Conservation (phyloP, 92 coral and sea anemone genomes). For the Epizoanthus illoricatus region DNA sequence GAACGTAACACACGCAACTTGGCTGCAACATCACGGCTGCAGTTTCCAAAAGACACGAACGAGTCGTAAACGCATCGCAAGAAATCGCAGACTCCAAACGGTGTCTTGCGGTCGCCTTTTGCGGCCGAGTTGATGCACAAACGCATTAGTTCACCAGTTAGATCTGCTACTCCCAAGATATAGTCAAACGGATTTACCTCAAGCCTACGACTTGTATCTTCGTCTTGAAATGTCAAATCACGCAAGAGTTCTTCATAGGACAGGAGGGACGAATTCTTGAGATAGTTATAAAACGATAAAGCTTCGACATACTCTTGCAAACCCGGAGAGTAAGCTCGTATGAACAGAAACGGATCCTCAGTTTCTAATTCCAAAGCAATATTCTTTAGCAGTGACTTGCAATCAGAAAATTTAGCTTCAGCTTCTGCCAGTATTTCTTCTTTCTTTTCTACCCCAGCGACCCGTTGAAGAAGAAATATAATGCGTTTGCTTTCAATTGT, state of each 20-base stretch:
- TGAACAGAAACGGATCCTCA: constrained; percentile 82
- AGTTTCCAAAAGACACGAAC: constrained; percentile 70
- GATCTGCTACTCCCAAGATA: constrained; percentile 92
- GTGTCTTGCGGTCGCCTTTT: constrained; percentile 75
- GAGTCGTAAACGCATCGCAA: constrained; percentile 73
- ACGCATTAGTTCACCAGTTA: constrained; percentile 97
- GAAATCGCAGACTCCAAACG: constrained; percentile 76
- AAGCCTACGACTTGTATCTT: constrained; percentile 38
- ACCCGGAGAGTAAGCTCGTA: constrained; percentile 89
- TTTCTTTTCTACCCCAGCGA: constrained; percentile 64
- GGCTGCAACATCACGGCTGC: constrained; percentile 65
- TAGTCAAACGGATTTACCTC: constrained; percentile 78
- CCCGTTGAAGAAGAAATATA: constrained; percentile 80
- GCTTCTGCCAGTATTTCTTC: constrained; percentile 74
- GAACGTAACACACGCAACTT: constrained; percentile 73
- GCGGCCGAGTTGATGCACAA: constrained; percentile 90
- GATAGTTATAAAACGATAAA: constrained; percentile 71
- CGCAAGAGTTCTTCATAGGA: constrained; percentile 64
- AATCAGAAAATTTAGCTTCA: constrained; percentile 69
- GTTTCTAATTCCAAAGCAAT: constrained; percentile 77
- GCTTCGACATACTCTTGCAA: constrained; percentile 93
- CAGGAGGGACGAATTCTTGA: constrained; percentile 66
- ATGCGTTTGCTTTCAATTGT: constrained; percentile 89
- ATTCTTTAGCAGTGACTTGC: constrained; percentile 66
- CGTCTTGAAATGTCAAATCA: constrained; percentile 57